phyloP scores from a whole-genome alignment of 2,888 invertebrate genomes.

The Orgyia antiqua region DNA sequence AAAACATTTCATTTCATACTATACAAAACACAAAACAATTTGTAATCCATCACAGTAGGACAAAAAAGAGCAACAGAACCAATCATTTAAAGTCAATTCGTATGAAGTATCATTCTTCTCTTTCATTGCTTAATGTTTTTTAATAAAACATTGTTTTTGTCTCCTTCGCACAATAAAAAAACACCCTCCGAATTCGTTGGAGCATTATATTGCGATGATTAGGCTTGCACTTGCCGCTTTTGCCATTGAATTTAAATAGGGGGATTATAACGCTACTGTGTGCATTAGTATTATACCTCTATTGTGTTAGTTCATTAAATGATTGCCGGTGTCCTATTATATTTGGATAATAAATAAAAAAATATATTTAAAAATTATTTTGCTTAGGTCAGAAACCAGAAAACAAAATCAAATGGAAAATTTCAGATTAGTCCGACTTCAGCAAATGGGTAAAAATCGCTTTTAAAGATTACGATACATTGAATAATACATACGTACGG shows the following conservation, averaged over 20 bases:
- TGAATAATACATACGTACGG: too few relatives aligned
- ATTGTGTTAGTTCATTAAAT: constrained; percentile 71
- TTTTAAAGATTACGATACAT: too few relatives aligned
- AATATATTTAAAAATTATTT: too few relatives aligned
- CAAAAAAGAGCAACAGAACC: constrained; percentile 59
- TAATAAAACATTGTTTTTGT: constrained; percentile 24
- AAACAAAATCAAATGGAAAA: too few relatives aligned
- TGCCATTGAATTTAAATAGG: constrained; percentile 75
- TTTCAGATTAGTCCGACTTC: too few relatives aligned
- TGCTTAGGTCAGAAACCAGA: too few relatives aligned
- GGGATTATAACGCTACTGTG: constrained; percentile 67
- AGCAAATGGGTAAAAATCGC: too few relatives aligned
- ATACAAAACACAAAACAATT: constrained; percentile 60
- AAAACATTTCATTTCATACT: too few relatives aligned
- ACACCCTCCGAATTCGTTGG: constrained; percentile 55
- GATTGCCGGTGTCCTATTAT: constrained; percentile 51
- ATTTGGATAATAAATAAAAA: constrained; percentile 37
- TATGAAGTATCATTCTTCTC: constrained; percentile 47
- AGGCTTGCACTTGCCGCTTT: constrained; percentile 68
- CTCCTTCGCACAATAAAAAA: constrained; percentile 51
- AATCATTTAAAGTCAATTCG: constrained; percentile 76
- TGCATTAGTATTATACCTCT: constrained; percentile 70
- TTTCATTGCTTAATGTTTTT: constrained; percentile 24
- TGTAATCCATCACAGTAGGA: constrained; percentile 69
- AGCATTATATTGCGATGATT: constrained; percentile 78